Percentiles rank a stretch among this genome's conserved stretches.
These are phyloP conservation scores for Rostratula benghalensis DNA, from an alignment of 2,113 vertebrate genomes.

Conservation along the genomic window DNA sequence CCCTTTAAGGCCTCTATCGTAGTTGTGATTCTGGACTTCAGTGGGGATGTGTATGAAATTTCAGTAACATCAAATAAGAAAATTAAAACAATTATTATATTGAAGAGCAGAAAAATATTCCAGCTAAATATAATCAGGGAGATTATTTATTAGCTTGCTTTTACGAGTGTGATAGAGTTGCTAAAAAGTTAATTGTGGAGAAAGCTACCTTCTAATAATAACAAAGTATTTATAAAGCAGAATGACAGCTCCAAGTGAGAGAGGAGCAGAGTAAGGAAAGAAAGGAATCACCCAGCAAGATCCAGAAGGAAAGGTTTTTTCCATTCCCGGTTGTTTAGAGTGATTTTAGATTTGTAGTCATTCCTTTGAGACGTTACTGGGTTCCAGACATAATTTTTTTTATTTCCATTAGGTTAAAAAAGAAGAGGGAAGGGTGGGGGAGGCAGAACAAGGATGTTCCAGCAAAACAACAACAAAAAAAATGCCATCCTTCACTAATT, in stretches of 20 bases:
- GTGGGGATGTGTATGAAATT: neutral
- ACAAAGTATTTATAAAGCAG: neutral
- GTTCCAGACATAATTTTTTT: neutral
- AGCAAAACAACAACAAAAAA: neutral
- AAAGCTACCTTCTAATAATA: neutral
- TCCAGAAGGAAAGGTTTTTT: neutral
- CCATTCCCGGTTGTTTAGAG: neutral
- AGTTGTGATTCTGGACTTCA: neutral
- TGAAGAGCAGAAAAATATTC: neutral
- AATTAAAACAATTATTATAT: neutral
- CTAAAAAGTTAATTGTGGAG: neutral
- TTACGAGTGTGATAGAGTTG: neutral
- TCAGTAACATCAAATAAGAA: neutral
- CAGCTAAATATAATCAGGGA: neutral
- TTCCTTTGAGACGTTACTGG: neutral
- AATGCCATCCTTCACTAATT: neutral
- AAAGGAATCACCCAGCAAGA: neutral
- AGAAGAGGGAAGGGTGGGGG: neutral
- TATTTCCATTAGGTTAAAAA: neutral
- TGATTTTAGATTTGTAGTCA: neutral
- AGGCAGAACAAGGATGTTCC: neutral
- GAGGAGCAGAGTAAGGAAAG: neutral
- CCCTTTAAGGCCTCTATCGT: fast-evolving
- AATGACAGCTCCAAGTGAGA: neutral
- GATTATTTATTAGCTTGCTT: neutral